Conservation (phyloP, 2,797 vertebrate species). For the Hippoglossus hippoglossus region DNA sequence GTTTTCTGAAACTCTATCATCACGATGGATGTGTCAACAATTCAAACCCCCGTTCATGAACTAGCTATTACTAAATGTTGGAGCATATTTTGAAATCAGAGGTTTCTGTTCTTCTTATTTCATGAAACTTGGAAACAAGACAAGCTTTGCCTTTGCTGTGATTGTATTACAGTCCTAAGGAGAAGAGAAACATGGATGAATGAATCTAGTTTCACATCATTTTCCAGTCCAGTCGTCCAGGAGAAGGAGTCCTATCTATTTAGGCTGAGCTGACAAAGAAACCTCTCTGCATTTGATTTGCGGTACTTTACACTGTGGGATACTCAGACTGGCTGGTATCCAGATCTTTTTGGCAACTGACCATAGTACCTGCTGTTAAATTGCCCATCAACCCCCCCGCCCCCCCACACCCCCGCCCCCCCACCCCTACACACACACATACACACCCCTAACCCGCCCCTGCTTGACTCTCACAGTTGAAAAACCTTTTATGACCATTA, state of each 20-base stretch:
- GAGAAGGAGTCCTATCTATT: slow-evolving; percentile 5
- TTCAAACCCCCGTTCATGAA: too few relatives aligned
- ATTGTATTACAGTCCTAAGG: slow-evolving; percentile 24
- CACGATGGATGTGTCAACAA: too few relatives aligned
- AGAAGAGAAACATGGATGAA: slow-evolving; percentile 22
- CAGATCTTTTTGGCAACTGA: slow-evolving; percentile 39
- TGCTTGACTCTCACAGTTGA: slow-evolving; percentile 40
- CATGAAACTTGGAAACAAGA: slow-evolving; percentile 9
- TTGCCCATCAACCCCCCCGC: neutral
- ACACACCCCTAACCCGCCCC: neutral
- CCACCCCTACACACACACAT: neutral
- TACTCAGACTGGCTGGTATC: slow-evolving; percentile 27
- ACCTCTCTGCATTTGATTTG: slow-evolving; percentile 14
- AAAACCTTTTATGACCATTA: slow-evolving; percentile 55
- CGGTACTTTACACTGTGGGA: slow-evolving; percentile 1
- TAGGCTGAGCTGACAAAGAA: slow-evolving; percentile 9
- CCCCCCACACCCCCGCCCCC: slow-evolving; percentile 5
- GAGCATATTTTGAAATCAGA: too few relatives aligned
- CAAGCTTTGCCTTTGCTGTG: neutral
- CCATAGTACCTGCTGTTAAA: slow-evolving; percentile 61
- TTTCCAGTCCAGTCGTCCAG: neutral
- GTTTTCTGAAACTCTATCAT: too few relatives aligned
- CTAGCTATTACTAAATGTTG: too few relatives aligned
- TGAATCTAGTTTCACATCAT: neutral
- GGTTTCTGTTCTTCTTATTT: neutral